Base-by-base conservation (phyloP, 2,797 vertebrate species). In the Micrastur ruficollis region DNA sequence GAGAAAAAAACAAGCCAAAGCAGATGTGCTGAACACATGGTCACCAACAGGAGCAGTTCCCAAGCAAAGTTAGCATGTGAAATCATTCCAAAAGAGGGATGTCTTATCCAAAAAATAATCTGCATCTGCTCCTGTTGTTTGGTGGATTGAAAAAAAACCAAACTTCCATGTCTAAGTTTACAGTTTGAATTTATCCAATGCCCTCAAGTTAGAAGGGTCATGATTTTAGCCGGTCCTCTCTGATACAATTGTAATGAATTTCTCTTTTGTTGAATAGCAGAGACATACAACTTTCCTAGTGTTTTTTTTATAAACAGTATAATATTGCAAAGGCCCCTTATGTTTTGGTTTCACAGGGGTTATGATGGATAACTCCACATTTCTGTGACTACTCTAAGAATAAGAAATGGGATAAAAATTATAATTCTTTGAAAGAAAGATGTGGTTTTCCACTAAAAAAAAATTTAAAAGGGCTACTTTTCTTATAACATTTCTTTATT, bases 11-110 rank as follows among this genome's bases (percentile, higher is more conserved):
- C 95, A 97, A 96, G 95, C 95, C 95, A 97, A 95, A 97, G 93
- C 96, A 97, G 96, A 97, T 97, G 96, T 97, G 96, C 91, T 95
- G 96, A 96, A 97, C 96, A 97, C 95, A 96, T 96, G 96, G 96
- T 95, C 89, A 96, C 93, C 90, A 97, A 96, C 94, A 96, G 93
- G 91, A 97, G 91, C 87, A 71, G 96, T 66, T 97, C 94, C 96
- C 93, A 95, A 95, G 91, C 91, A 97, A 97, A 96, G 96, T 96
- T 96, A 97, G 94, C 93, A 94, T 90, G 91, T 89, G 90, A 97
- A 97, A 95, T 83, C 93, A 46, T 86, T 95, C 95, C 96, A 97
- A 96, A 81, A 89, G 89, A 83, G 79, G 66, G 34, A 76, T 89
- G 49, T 82, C 74, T 94, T 53, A 85, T 93, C 96, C 95, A 96